These are phyloP conservation scores for Trichomycterus rosablanca DNA, from an alignment of 2,113 vertebrate genomes.

Conservation along the genomic window DNA sequence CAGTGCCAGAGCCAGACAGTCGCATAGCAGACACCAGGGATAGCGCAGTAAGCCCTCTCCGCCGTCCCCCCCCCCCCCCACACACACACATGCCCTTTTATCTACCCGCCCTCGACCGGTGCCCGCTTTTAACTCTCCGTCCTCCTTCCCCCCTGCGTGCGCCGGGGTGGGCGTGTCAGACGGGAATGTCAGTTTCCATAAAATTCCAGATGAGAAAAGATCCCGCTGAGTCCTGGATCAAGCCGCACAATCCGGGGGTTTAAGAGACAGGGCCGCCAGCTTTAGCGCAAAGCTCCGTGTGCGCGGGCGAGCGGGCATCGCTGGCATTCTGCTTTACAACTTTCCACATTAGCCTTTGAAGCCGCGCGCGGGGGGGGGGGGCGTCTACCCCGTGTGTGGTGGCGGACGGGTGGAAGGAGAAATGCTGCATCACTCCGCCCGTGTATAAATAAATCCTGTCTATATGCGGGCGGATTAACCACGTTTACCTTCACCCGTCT, in stretches of 20 bases:
- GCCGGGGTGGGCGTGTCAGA: background rate
- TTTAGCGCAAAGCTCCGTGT: slow-evolving; percentile 15
- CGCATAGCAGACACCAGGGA: slow-evolving; percentile 31
- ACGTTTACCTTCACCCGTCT: no score
- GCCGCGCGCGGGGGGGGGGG: no score
- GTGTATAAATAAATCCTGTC: no score
- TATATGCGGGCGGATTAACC: no score
- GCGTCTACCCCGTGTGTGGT: no score
- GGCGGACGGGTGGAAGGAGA: no score
- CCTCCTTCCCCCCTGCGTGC: slow-evolving; percentile 1
- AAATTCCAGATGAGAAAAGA: slow-evolving; percentile 44
- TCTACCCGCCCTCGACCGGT: slow-evolving; percentile 12
- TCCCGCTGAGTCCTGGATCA: slow-evolving; percentile 42
- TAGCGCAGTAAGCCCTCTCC: slow-evolving; percentile 30
- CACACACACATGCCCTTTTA: slow-evolving; percentile 34
- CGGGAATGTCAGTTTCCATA: slow-evolving; percentile 30
- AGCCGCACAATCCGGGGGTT: slow-evolving; percentile 41
- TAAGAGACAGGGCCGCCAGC: slow-evolving; percentile 19
- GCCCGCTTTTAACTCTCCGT: slow-evolving; percentile 32
- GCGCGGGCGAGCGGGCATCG: slow-evolving; percentile 16
- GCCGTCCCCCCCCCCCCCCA: slow-evolving; percentile 5
- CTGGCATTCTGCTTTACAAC: background rate
- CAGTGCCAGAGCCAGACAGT: slow-evolving; percentile 32
- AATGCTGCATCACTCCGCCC: no score
- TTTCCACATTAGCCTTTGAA: background rate